Evolutionary conservation across 2,888 invertebrate genomes (phyloP).

Genomic region (Trissolcus japonicus): DNA sequence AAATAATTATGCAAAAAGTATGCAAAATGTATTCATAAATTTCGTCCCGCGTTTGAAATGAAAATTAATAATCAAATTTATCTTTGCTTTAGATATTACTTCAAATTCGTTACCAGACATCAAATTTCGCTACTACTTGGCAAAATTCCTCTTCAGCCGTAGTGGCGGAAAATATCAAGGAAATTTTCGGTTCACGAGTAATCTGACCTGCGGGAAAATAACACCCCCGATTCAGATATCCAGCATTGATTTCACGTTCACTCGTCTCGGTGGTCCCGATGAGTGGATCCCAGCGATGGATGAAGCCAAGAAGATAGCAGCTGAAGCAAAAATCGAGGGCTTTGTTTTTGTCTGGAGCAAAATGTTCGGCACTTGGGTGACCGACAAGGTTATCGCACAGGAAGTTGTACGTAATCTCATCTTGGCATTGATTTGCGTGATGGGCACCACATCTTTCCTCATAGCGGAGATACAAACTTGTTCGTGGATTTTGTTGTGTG

Average conservation of each 20-base stretch:
- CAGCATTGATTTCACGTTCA: constrained; percentile 81
- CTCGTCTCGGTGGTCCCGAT: constrained; percentile 80
- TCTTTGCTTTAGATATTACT: constrained; percentile 76
- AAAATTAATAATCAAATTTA: background rate
- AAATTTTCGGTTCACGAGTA: constrained; percentile 81
- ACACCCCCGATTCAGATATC: constrained; percentile 80
- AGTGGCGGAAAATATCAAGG: constrained; percentile 83
- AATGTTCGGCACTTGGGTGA: constrained; percentile 85
- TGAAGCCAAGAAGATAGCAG: constrained; percentile 79
- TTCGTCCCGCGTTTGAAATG: background rate
- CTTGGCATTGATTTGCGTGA: constrained; percentile 86
- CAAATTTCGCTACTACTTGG: constrained; percentile 81
- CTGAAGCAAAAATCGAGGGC: constrained; percentile 79
- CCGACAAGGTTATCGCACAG: constrained; percentile 85
- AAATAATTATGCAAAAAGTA: constrained; percentile 44
- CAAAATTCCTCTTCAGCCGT: constrained; percentile 84
- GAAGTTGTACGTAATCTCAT: constrained; percentile 87
- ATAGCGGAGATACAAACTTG: constrained; percentile 87
- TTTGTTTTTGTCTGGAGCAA: constrained; percentile 85
- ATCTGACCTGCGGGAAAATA: constrained; percentile 81
- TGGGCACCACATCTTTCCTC: constrained; percentile 85
- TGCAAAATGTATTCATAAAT: background rate
- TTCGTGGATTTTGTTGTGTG: constrained; percentile 86
- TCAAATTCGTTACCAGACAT: constrained; percentile 76
- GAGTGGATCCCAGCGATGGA: constrained; percentile 87